A percentile compares a stretch with the other conserved stretches of the same genome.
Conservation (phyloP, 2,888 invertebrate species). For the Synergus umbraculus region DNA sequence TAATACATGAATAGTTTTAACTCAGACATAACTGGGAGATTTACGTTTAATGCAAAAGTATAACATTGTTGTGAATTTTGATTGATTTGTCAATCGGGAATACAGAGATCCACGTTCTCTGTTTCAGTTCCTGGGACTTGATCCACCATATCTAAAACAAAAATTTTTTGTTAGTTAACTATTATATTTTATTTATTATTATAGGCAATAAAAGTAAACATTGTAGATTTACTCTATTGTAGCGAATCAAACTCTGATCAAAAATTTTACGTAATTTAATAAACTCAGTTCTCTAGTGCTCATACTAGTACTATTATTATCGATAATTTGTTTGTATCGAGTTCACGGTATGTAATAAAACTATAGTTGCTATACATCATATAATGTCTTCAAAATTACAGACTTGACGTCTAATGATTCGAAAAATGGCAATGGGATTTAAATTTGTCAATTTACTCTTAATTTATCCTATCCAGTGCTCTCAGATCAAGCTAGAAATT, state of each 20-base stretch:
- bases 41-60: not conserved
- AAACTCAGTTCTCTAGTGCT: constrained; percentile 67
- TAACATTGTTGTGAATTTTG: constrained; percentile 3
- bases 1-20: not conserved
- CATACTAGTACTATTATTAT: constrained; percentile 69
- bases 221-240: not conserved
- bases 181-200: not conserved
- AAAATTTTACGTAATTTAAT: constrained; percentile 75
- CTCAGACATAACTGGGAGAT: not conserved
- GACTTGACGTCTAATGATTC: constrained; percentile 51
- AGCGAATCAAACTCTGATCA: not conserved
- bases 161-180: not conserved
- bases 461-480: too few relatives aligned
- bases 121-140: not conserved
- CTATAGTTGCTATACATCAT: constrained; percentile 68
- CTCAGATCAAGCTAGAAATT: too few relatives aligned
- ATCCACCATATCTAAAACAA: constrained; percentile 14
- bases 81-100: constrained; percentile 24
- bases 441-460: too few relatives aligned
- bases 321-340: constrained; percentile 75
- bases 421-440: not conserved
- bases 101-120: not conserved
- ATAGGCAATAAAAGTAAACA: not conserved
- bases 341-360: constrained; percentile 68
- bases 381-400: constrained; percentile 62